Percentiles rank a stretch among this genome's conserved stretches.
Conservation (phyloP, 2,797 vertebrate genomes). For the Pogonophryne albipinna region DNA sequence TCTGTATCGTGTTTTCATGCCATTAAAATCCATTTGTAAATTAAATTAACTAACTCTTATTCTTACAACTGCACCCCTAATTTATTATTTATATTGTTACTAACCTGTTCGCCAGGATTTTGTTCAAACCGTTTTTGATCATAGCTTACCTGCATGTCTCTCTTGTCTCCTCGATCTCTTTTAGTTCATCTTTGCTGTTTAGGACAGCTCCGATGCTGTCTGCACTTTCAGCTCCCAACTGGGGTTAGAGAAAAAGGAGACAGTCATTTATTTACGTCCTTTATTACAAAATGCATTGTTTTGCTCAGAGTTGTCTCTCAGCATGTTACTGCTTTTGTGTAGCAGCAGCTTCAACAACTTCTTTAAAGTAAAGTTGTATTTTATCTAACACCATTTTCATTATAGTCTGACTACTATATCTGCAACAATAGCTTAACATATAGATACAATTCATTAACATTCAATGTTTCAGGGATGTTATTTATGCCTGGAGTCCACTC, state of each 20-base stretch:
- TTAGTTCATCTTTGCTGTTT: conserved; percentile 96
- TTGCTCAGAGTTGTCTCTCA: background rate
- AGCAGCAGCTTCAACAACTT: background rate
- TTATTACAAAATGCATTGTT: background rate
- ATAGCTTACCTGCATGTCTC: conserved; percentile 90
- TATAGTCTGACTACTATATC: too few relatives aligned
- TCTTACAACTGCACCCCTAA: background rate
- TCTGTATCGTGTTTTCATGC: background rate
- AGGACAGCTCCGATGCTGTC: conserved; percentile 96
- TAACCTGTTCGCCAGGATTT: background rate
- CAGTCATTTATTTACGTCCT: background rate
- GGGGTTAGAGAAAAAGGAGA: conserved; percentile 8
- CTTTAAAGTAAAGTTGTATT: background rate
- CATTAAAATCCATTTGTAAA: background rate
- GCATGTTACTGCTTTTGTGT: background rate
- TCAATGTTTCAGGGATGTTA: background rate
- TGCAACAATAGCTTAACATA: background rate
- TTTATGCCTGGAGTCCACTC: background rate
- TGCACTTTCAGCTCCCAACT: conserved; percentile 96
- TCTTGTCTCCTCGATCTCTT: conserved; percentile 95
- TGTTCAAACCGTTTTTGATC: background rate
- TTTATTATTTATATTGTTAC: background rate
- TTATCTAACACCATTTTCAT: background rate
- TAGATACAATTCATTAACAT: background rate
- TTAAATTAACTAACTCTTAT: background rate